A percentile compares a stretch with the other conserved stretches of the same genome.
Conservation (phyloP, 2,888 invertebrate genomes). For the Diloba caeruleocephala region DNA sequence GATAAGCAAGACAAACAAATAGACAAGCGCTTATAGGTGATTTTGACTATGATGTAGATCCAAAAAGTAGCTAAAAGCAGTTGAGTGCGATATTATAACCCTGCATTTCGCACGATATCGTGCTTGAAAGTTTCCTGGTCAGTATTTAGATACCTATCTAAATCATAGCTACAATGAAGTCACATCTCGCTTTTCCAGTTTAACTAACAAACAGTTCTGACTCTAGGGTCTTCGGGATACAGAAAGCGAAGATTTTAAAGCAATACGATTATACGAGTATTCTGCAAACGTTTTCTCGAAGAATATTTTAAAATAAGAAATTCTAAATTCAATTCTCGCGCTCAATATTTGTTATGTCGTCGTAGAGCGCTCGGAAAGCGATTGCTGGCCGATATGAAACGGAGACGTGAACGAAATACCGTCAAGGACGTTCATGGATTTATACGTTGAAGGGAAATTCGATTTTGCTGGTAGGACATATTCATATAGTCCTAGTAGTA, state of each 20-base stretch:
- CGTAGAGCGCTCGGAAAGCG: constrained; percentile 59
- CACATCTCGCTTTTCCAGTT: no score
- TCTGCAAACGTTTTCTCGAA: constrained; percentile 38
- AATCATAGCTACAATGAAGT: no score
- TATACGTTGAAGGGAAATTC: constrained; percentile 40
- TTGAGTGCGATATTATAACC: no score
- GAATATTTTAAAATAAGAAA: constrained; percentile 63
- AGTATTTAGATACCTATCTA: no score
- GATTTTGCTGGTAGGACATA: constrained; percentile 46
- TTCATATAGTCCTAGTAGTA: no score
- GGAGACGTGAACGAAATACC: constrained; percentile 67
- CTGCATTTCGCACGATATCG: no score
- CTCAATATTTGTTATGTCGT: constrained; percentile 71
- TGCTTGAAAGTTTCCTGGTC: no score
- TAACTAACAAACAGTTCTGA: constrained; percentile 1
- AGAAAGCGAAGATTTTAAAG: constrained; percentile 19
- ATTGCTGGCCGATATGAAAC: constrained; percentile 67
- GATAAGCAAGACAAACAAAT: no score
- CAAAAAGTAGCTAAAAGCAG: no score
- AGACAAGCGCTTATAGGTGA: no score
- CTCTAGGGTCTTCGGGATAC: constrained; percentile 7
- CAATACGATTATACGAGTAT: constrained; percentile 14
- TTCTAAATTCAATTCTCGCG: constrained; percentile 71
- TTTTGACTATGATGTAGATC: no score
- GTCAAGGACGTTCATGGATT: constrained; percentile 50